Base-by-base conservation (phyloP, 2,888 invertebrate species). In the Branchellion lobata region DNA sequence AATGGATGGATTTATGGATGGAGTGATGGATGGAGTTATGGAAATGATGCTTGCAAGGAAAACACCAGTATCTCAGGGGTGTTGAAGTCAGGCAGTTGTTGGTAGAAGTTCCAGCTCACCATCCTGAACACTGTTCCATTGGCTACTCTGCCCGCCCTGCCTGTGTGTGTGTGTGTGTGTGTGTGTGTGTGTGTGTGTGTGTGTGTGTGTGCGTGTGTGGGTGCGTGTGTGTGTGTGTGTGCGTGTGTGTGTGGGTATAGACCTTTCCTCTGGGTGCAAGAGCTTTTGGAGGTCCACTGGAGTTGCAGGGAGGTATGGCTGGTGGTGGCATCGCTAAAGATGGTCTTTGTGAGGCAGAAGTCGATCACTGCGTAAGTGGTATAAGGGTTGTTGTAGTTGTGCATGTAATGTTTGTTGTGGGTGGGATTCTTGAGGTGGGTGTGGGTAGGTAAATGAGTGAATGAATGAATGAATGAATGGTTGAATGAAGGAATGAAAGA, bases 241-340 rank as follows among this genome's bases (percentile, higher is more conserved):
- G 40, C 14, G 40, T 40, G 40, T 40, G 40, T 40, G 40, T 40
- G 40, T 27, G 65, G 3, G 24, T 27, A 21, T 65, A n/a, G n/a
- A 87, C 88, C 88, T 85, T 86, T 88, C 79, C 97, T 91, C 88
- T 97, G 97, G 36, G 91, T 91, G 85, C 95, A 95, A 87, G 93
- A 96, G 0, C 92, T 91, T 85, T 93, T 92, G 0, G 95, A 93
- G 0, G 96, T 94, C 96, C 96, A 97, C 80, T 90, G 89, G 82
- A 95, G 86, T 84, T 92, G 91, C 69, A 97, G 90, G 71, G 92
- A 91, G 29, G 92, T 91, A 86, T 92, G 94, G 89, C 93, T 94
- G 0, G 94, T 93, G 0, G 89, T 88, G 0, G 90, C 89, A 86
- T 96, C 94, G 73, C 92, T 91, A 3, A 92, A 89, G 84, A 95